phyloP scores from a whole-genome alignment of 2,888 invertebrate genomes.

The Lithosia quadra region DNA sequence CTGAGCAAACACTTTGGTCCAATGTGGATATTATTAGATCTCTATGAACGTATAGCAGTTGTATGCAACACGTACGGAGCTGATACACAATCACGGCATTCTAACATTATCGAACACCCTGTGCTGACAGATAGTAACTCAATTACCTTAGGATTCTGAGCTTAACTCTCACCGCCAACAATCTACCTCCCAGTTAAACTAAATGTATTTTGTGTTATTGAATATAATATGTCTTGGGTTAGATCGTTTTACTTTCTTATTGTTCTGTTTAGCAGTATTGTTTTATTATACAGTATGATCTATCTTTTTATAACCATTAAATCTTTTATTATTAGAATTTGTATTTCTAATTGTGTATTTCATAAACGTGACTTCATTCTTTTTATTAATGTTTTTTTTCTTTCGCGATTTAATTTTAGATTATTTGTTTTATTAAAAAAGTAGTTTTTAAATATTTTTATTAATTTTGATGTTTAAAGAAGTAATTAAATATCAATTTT shows the following conservation, averaged over 20 bases:
- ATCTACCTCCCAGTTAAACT: constrained; percentile 5
- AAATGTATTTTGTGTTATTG: neutral
- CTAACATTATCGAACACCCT: constrained; percentile 19
- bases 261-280: neutral
- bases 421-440: too few species aligned
- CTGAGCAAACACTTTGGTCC: neutral
- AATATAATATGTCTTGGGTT: neutral
- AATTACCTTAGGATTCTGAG: constrained; percentile 57
- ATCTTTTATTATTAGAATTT: too few species aligned
- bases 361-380: neutral
- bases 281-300: too few species aligned
- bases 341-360: neutral
- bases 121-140: constrained; percentile 32
- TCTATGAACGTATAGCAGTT: neutral
- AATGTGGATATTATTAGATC: neutral
- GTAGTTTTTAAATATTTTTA: too few species aligned
- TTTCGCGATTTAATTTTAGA: neutral
- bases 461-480: too few species aligned
- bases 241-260: neutral
- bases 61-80: neutral
- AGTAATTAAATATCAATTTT: too few species aligned
- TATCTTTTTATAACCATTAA: too few species aligned
- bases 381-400: neutral
- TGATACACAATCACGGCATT: constrained; percentile 10
- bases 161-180: constrained; percentile 45